phyloP scores from a whole-genome alignment of 2,113 vertebrate genomes.

The Notarius quadriscutis region DNA sequence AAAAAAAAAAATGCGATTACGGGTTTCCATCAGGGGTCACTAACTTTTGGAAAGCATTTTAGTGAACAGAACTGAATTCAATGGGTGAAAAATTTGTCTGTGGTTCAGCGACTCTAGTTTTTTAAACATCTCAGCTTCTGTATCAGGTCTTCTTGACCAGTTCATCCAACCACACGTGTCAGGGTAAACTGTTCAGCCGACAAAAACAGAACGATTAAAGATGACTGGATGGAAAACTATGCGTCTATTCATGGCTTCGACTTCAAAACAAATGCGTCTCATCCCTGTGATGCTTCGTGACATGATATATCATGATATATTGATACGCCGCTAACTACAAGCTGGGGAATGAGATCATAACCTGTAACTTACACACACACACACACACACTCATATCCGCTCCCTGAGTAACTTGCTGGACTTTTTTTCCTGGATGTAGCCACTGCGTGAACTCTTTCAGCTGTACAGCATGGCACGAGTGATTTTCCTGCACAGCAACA shows the following conservation, averaged over 20 bases:
- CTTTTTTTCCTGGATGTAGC: neutral
- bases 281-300: neutral
- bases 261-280: neutral
- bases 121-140: neutral
- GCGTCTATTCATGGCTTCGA: neutral
- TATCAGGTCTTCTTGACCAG: neutral
- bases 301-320: neutral
- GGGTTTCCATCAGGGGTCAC: neutral
- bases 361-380: neutral
- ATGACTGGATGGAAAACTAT: neutral
- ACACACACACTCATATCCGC: neutral
- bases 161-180: neutral
- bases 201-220: neutral
- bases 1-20: neutral
- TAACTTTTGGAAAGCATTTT: neutral
- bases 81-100: neutral
- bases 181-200: neutral
- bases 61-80: neutral
- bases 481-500: neutral
- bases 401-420: neutral
- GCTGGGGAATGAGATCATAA: neutral
- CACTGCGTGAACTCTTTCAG: neutral
- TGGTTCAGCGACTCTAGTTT: neutral
- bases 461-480: neutral
- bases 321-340: neutral